Evolutionary conservation across 1,140 invertebrate species (phyloP), one percentile per base, ranked within the genome.

Genomic region (Scaptomyza montana): DNA sequence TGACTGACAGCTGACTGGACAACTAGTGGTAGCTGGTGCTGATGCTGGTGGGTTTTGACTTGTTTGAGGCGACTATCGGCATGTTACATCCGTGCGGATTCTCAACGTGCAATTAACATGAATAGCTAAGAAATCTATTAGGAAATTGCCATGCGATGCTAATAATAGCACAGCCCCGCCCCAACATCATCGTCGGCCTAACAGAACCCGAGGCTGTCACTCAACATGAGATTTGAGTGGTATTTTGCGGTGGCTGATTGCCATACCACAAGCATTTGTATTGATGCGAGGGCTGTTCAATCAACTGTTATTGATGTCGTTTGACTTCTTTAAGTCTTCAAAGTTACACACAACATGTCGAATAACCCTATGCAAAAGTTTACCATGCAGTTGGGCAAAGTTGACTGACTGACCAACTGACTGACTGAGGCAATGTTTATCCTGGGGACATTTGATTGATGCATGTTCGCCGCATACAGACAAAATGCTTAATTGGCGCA

Each of bases 401-500:
- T 50, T 33, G 30, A 33, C 3, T 33, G 30, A 33, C 30, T 68
- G 53, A 50, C 21, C 21, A 25, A 25, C 71, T 60, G 57, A 59
- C 49, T 53, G 66, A 67, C 54, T 65, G 61, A 5, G 12, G 39
- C 55, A 60, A 73, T 73, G 74, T 76, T 79, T 85, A 71, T 85
- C 80, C 81, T 85, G 74, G 45, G 70, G 75, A 74, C 78, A 79
- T 89, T 82, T 86, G 82, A 86, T 86, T 89, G 82, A 86, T 86
- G 82, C 84, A 82, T 86, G 82, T 86, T 76, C 64, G 39, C 36
- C 28, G 54, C 71, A 54, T 54, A 74, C 82, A 76, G 81, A 87
- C 81, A 86, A 86, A 86, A 65, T 86, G 81, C 77, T 86, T 86
- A 86, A 86, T 86, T 86, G 82, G 82, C 77, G 76, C 69, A 78